Base-by-base conservation (phyloP, 2,797 vertebrate genomes). In the Sebastes jordani region DNA sequence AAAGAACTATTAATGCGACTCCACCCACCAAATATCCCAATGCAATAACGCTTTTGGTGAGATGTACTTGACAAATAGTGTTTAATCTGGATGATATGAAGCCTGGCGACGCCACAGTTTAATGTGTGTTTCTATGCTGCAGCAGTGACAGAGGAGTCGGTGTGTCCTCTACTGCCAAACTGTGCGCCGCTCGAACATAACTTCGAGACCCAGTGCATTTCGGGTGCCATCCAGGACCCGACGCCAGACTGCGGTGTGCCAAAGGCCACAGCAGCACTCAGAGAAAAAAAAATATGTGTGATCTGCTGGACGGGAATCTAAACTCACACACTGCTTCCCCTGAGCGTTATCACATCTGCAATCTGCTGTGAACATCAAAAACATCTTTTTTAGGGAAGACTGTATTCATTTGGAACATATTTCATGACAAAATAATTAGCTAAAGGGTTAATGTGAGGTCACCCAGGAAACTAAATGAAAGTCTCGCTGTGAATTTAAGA, bases 81-180 rank as follows among this genome's bases (percentile, higher is more conserved):
- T 77, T 77, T 55, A 30, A 79, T 64, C 23, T 32, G 46, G 25
- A 27, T 46, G 30, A 71, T 36, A n/a, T 54, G 55, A 67, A 10
- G 46, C 30, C 10, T 36, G n/a, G 36, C 27, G 18, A 73, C 46
- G 30, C 23, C 23, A 22, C 23, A 49, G 58, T 71, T 63, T 10
- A 74, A 68, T 49, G 38, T 29, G 54, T 64, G 27, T 78, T 42
- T 42, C 27, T 22, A 14, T 32, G 46, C 74, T 29, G 71, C 68
- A n/a, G 75, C 62, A 20, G 78, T 25, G 72, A 71, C 71, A 81
- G 22, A 73, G 71, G 54, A 61, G 75, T 4, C 4, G 38, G 38
- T 16, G 71, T 65, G 84, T 74, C 81, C 80, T 87, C 76, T 83
- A 59, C 81, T 76, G 84, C 71, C 83, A 76, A 78, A 58, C 76